These are phyloP conservation scores for Nixonia krombeini DNA, from an alignment of 1,140 invertebrate genomes.

Conservation along the genomic window DNA sequence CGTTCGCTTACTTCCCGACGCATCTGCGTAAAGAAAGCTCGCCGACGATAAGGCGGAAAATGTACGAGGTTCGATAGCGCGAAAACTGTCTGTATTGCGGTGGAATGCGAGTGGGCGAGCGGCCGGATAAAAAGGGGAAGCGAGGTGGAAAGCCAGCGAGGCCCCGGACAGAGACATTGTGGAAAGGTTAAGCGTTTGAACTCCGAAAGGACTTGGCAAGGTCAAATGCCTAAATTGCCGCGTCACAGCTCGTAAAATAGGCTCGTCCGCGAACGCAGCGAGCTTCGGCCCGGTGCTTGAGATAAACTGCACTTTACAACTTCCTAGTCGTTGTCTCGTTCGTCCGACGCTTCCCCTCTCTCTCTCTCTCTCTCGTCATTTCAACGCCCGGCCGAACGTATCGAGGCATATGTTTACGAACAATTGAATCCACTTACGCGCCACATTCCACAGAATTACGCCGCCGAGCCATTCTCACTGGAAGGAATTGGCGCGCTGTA, in stretches of 20 bases:
- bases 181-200: constrained; percentile 66
- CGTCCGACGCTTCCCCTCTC: background rate
- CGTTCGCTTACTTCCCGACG: constrained; percentile 31
- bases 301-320: background rate
- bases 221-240: constrained; percentile 69
- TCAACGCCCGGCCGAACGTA: no score
- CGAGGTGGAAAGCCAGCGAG: constrained; percentile 48
- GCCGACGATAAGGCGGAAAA: constrained; percentile 41
- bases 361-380: background rate
- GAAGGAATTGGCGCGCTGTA: no score
- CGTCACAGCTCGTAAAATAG: constrained; percentile 62
- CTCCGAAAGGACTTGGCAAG: constrained; percentile 52
- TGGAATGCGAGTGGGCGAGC: constrained; percentile 45
- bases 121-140: constrained; percentile 36
- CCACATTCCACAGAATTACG: no score
- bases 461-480: no score
- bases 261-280: background rate
- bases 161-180: constrained; percentile 64
- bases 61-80: constrained; percentile 42
- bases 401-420: no score
- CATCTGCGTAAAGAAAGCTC: constrained; percentile 42
- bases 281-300: background rate
- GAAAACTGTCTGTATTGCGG: constrained; percentile 42
- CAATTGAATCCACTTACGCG: no score
- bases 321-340: background rate